Evolutionary conservation across 2,888 invertebrate genomes (phyloP), one percentile per base, ranked within the genome.

Genomic region (Hyppa rectilinea): DNA sequence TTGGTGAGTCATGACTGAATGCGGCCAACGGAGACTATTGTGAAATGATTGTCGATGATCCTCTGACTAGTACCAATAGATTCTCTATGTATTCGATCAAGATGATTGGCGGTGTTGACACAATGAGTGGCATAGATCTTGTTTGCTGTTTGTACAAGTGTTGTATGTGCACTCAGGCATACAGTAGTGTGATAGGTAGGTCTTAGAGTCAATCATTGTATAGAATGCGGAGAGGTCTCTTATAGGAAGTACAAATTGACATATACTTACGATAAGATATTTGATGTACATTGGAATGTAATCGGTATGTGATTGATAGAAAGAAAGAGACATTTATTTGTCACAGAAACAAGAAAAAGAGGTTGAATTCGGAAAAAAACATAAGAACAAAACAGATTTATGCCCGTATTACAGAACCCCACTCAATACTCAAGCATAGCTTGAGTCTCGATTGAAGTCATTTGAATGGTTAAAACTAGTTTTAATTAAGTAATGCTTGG

Each of bases 51-150:
- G 52, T 75, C n/a, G 59, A 80, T 62, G 68, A 53, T 63, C 40
- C 49, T 45, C 2, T 2, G 34, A 81, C 52, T 59, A 60, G 52
- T 62, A 68, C 68, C 68, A 68, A 77, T 80, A 66, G 50, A 66
- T 65, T 64, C 50, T 75, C 43, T 71, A 34, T 65, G 40, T 63
- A 71, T 78, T 81, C 71, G 49, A 78, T 81, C 53, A 59, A 76
- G 71, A 81, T 71, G 71, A 81, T 76, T 66, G 81, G 59, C 59
- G 43, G 38, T 81, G 65, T 78, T 75, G 61, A 70, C 47, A 66
- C 59, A 71, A 55, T 71, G 53, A 43, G 38, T 14, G n/a, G 26
- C 59, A 65, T 75, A 71, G 65, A 63, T 63, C 53, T 31, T 63
- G 65, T 65, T 76, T 81, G 47, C 26, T 47, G 7, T 49, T 5